A percentile compares a stretch with the other conserved stretches of the same genome.
Evolutionary conservation across 2,888 invertebrate genomes (phyloP).

Genomic region (Nasonovia ribisnigri): DNA sequence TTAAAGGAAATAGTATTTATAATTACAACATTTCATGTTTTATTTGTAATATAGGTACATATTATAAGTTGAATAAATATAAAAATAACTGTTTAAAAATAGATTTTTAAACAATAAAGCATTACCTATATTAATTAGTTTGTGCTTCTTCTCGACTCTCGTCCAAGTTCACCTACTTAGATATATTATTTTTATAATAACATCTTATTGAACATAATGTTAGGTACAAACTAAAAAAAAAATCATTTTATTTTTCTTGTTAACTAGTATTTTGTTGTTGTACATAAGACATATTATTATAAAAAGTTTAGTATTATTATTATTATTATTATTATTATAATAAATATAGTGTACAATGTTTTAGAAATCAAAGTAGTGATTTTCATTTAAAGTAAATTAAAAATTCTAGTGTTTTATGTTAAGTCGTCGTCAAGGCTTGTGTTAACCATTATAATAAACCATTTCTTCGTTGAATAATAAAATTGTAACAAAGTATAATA

Average conservation of each 20-base stretch:
- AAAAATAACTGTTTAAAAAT: conserved; percentile 27
- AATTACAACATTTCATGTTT: conserved; percentile 22
- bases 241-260: conserved; percentile 9
- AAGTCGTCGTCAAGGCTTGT: neutral
- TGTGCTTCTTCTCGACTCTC: neutral
- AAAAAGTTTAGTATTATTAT: neutral
- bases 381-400: neutral
- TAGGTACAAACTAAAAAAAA: neutral
- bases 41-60: neutral
- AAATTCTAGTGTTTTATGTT: neutral
- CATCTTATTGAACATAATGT: neutral
- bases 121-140: conserved; percentile 14
- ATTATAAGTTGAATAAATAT: conserved; percentile 1
- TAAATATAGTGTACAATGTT: neutral
- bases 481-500: neutral
- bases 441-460: neutral
- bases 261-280: neutral
- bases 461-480: neutral
- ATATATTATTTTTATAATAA: neutral
- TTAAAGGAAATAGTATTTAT: conserved; percentile 17
- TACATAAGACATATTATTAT: neutral
- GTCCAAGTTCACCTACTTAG: neutral
- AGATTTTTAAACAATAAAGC: conserved; percentile 6
- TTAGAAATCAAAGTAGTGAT: neutral
- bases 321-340: neutral